Evolutionary conservation across 37 sponge, comb jelly and placozoan species (phyloP).

Genomic region (Cliona cf. orientalis): DNA sequence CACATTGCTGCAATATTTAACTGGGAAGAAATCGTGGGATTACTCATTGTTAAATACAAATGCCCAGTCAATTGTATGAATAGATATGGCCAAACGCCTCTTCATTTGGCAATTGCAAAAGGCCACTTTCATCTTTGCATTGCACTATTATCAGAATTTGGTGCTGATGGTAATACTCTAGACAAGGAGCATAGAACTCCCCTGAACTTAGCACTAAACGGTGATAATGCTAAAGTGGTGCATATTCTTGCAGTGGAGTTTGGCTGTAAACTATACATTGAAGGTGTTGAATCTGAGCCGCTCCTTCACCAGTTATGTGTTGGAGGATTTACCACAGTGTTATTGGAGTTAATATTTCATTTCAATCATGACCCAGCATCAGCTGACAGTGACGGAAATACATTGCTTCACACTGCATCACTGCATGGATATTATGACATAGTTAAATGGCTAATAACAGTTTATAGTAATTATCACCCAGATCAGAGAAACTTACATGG

Average conservation of each 20-base stretch:
- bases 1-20: conserved; percentile 7
- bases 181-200: neutral
- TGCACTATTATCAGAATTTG: neutral
- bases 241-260: conserved; percentile 20
- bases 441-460: too few relatives aligned
- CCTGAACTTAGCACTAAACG: neutral
- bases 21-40: conserved; percentile 1
- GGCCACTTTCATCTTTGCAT: neutral
- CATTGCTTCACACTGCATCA: too few relatives aligned
- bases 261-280: conserved; percentile 11
- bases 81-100: neutral
- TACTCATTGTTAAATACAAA: conserved; percentile 2
- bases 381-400: too few relatives aligned
- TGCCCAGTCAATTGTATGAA: neutral
- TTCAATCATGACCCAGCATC: too few relatives aligned
- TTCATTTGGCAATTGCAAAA: conserved; percentile 11
- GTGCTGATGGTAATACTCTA: neutral
- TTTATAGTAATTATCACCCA: too few relatives aligned
- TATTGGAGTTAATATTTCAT: too few relatives aligned
- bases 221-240: conserved; percentile 12
- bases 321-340: neutral
- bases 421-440: too few relatives aligned
- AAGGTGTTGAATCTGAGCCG: neutral
- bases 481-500: too few relatives aligned
- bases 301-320: conserved; percentile 19